Base-by-base conservation (phyloP, 2,888 invertebrate species). In the Euplagia quadripunctaria region DNA sequence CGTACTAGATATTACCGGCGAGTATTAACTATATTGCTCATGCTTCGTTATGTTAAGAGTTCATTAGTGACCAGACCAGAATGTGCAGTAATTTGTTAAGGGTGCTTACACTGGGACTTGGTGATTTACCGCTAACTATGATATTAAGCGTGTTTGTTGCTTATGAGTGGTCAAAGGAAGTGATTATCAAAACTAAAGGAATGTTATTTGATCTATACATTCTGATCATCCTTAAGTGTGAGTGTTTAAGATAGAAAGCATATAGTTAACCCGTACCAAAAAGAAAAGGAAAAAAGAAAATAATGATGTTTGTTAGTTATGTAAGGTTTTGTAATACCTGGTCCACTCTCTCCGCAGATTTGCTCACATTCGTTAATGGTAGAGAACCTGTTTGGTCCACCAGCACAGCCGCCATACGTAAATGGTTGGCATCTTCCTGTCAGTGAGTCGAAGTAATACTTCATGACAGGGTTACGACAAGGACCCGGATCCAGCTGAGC, bases 381-480 rank as follows among this genome's bases (percentile, higher is more conserved):
- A 74, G 97, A 97, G 94, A 99, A 99, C 71, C 98, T 96, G 92
- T 99, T 99, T 70, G 97, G 97, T 84, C 98, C 98, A 52, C 99
- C 99, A 58, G 96, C 96, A 89, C 99, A 99, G 74, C 99, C 99
- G 58, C 98, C 97, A 88, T 98, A 99, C 2, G 94, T 92, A 92
- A 98, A 99, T 79, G 96, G 94, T 71, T 96, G 94, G 89, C 99
- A 99, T 58, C 93, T 91, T 17, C 97, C 96, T 0, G 94, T 91
- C 1, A 86, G 84, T 17, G 91, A 88, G 86, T 98, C 97, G 92
- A 97, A 99, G 94, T 97, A 98, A 93, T 96, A 97, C 90, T 98
- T 97, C 12, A 93, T 93, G 83, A 97, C 96, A 76, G 96, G 87
- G 0, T 96, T 97, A 43, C 96, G 93, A 88, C 99, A 99, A 6